These are phyloP conservation scores for Hirtodrosophila cameraria DNA, from an alignment of 2,888 invertebrate genomes.

Conservation along the genomic window DNA sequence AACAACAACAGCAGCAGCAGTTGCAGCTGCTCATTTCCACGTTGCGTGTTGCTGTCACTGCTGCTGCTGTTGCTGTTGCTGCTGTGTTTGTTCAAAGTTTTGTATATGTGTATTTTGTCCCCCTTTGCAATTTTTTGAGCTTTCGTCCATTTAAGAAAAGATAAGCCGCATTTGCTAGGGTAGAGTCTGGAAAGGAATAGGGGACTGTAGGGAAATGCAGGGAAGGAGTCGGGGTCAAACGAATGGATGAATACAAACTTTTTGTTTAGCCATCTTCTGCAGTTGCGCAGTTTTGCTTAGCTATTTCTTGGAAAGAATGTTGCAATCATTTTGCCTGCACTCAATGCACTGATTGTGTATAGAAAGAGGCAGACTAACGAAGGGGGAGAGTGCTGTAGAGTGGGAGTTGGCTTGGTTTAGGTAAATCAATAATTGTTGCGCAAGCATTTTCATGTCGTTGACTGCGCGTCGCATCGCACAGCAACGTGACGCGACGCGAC, in stretches of 20 bases:
- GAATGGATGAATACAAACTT: conserved; percentile 47
- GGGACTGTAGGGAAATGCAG: conserved; percentile 3
- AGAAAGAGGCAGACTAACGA: background rate
- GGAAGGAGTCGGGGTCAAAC: background rate
- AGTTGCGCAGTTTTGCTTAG: conserved; percentile 28
- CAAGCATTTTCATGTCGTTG: conserved; percentile 56
- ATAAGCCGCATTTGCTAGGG: conserved; percentile 48
- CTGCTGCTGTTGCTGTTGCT: conserved; percentile 7
- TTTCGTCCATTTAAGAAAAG: conserved; percentile 49
- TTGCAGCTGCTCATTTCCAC: conserved; percentile 50
- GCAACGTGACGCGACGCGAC: too few relatives aligned
- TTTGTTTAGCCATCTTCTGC: conserved; percentile 48
- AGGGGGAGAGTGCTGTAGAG: background rate
- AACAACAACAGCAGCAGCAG: conserved; percentile 15
- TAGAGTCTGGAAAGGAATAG: background rate
- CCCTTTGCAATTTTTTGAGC: conserved; percentile 40
- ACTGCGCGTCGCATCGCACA: too few relatives aligned
- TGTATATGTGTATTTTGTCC: conserved; percentile 9
- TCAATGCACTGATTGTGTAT: conserved; percentile 9
- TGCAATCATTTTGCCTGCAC: conserved; percentile 37
- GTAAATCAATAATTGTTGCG: conserved; percentile 64
- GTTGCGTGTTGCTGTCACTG: conserved; percentile 55
- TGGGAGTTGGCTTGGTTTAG: conserved; percentile 11
- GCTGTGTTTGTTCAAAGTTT: conserved; percentile 20
- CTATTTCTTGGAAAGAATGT: conserved; percentile 65